Evolutionary conservation across 2,797 vertebrate genomes (phyloP), one percentile per base, ranked within the genome.

Genomic region (Phoeniculus purpureus): DNA sequence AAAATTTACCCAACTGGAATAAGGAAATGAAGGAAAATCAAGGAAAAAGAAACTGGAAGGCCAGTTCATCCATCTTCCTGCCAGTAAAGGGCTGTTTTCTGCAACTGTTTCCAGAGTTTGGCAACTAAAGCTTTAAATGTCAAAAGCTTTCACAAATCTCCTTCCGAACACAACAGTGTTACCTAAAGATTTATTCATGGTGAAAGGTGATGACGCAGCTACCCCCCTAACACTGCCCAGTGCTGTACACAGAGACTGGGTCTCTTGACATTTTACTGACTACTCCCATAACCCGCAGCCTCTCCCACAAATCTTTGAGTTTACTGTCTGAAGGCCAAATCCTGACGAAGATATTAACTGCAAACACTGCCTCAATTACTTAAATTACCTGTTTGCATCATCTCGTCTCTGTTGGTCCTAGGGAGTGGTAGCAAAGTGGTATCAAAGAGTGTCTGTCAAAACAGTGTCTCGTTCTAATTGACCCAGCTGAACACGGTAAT

Each of bases 341-440:
- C 48, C 56, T 52, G 55, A 77, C 55, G 67, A 61, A 84, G 56
- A 47, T 43, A 80, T 9, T 61, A 20, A 52, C 45, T 78, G 68
- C 92, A 55, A 81, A 55, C 74, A 21, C 75, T 58, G 25, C 14
- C 47, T 75, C 60, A 81, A 85, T 75, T 85, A 77, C 11, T 58
- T 79, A 29, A 80, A 89, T 85, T 90, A 91, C 86, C 92, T 78
- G 18, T 70, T 87, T 79, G 3, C 22, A 79, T 83, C 92, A 94
- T 95, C 89, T 89, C 82, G 73, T 90, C 89, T 94, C 68, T 0
- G 0, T 50, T 76, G 27, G 23, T 65, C 29, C 25, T n/a, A 29
- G 60, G 81, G 59, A 93, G 48, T 51, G 85, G 23, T 56, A 85
- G 37, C 37, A 37, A 37, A 37, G 37, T 37, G 37, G 37, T 37